These are phyloP conservation scores for Pseudochirops corinnae DNA, from an alignment of 2,797 vertebrate genomes.

Conservation along the genomic window DNA sequence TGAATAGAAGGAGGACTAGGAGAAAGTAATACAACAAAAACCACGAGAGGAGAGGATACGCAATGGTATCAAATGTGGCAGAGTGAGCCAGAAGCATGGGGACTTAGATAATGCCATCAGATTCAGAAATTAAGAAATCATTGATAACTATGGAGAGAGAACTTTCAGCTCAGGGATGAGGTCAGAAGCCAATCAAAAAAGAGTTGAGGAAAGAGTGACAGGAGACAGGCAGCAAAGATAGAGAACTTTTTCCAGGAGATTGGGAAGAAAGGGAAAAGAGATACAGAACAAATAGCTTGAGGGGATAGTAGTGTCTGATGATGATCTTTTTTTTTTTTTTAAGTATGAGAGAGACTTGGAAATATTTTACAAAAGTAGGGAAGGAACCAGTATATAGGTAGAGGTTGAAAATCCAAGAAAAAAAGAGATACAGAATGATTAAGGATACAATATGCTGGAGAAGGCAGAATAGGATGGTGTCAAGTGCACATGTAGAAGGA, in stretches of 20 bases:
- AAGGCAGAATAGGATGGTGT: background rate
- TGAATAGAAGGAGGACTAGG: background rate
- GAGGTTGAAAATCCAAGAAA: background rate
- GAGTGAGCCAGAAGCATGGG: background rate
- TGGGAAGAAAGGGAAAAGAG: background rate
- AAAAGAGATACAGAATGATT: background rate
- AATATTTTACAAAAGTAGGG: background rate
- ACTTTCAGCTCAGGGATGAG: background rate
- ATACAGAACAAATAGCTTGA: background rate
- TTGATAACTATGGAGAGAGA: background rate
- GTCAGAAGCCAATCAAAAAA: background rate
- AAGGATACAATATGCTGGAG: background rate
- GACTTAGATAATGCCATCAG: background rate
- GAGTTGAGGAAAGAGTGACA: background rate
- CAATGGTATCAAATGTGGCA: background rate
- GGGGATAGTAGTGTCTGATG: background rate
- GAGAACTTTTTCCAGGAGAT: background rate
- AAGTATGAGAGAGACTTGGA: background rate
- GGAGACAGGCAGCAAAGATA: background rate
- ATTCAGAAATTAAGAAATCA: background rate
- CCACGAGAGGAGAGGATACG: background rate
- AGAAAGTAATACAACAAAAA: background rate
- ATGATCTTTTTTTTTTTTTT: background rate
- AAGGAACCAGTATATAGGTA: background rate
- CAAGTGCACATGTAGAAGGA: background rate